These are phyloP conservation scores for Vulpes vulpes DNA, from an alignment of 2,113 vertebrate species.

Conservation along the genomic window DNA sequence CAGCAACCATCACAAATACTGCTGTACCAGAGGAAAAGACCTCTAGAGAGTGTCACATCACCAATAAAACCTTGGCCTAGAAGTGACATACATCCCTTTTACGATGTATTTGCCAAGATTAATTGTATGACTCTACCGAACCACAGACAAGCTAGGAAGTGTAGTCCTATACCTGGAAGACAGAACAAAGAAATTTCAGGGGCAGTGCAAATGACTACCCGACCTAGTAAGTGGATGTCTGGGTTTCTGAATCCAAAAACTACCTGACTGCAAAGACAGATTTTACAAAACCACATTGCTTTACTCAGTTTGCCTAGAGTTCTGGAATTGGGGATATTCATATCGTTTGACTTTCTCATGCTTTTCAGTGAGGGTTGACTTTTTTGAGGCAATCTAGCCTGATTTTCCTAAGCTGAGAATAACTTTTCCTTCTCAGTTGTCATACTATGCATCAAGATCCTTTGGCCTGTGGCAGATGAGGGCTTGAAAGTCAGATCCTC, in stretches of 20 bases:
- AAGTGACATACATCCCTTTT: not conserved
- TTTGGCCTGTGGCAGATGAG: not conserved
- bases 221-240: not conserved
- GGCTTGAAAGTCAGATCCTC: not conserved
- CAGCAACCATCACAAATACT: not conserved
- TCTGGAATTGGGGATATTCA: not conserved
- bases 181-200: not conserved
- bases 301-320: not conserved
- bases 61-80: not conserved
- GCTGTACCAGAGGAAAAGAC: not conserved
- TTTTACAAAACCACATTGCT: not conserved
- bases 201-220: not conserved
- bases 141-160: not conserved
- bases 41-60: not conserved
- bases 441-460: not conserved
- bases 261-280: constrained; percentile 10
- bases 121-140: not conserved
- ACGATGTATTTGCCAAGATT: not conserved
- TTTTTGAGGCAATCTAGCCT: not conserved
- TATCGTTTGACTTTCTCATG: not conserved
- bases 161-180: not conserved
- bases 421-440: not conserved
- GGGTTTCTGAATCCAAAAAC: not conserved
- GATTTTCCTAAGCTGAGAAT: not conserved
- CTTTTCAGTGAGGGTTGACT: not conserved